Evolutionary conservation across 2,113 vertebrate species (phyloP).

Genomic region (Trichechus manatus): DNA sequence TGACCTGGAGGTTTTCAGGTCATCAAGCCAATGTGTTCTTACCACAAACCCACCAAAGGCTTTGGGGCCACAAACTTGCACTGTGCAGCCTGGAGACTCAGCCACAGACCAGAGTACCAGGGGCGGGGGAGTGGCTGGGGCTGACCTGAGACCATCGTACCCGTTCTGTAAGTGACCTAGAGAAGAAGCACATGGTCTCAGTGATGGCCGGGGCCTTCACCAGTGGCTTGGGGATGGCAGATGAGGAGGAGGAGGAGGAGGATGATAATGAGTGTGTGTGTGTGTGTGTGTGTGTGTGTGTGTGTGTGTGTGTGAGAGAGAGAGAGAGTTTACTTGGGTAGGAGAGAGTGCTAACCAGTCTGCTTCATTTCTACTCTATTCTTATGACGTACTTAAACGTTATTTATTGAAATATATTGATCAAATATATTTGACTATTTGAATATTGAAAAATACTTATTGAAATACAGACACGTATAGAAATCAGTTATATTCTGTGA

Average conservation of each 20-base stretch:
- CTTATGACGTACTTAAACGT: neutral
- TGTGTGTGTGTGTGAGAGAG: neutral
- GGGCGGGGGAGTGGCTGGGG: neutral
- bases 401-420: neutral
- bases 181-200: neutral
- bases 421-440: neutral
- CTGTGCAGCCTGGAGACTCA: neutral
- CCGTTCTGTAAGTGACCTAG: neutral
- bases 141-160: neutral
- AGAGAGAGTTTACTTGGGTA: rapidly evolving
- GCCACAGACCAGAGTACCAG: neutral
- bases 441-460: neutral
- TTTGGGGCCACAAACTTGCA: rapidly evolving
- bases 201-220: neutral
- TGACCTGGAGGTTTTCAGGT: neutral
- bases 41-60: neutral
- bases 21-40: neutral
- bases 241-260: too few relatives aligned
- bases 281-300: too few relatives aligned
- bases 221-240: neutral
- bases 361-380: neutral
- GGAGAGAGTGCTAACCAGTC: neutral
- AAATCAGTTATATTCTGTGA: neutral
- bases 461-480: neutral
- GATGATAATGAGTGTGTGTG: neutral